Evolutionary conservation across 2,797 vertebrate genomes (phyloP).

Genomic region (Poecile montanus): DNA sequence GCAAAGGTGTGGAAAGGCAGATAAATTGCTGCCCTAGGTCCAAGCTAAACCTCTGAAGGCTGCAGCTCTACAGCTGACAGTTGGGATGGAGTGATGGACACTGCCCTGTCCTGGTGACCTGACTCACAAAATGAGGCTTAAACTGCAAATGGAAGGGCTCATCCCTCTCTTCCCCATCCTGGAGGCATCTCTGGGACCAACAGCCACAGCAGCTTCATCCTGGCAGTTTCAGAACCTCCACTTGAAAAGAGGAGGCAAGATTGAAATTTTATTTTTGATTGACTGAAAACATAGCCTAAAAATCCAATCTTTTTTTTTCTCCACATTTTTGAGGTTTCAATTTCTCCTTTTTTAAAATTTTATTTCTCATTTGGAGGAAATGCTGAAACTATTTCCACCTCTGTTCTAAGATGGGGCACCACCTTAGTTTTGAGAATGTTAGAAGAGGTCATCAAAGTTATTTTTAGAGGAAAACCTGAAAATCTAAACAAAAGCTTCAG

Average conservation of each 20-base stretch:
- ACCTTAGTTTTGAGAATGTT: neutral
- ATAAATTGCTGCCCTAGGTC: neutral
- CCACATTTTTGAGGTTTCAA: neutral
- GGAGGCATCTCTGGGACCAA: rapidly evolving
- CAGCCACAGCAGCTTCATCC: neutral
- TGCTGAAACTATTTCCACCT: neutral
- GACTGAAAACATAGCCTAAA: neutral
- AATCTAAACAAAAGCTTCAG: neutral
- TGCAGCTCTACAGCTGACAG: neutral
- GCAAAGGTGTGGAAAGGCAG: neutral
- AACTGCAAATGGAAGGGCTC: neutral
- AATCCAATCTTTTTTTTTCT: neutral
- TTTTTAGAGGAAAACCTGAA: neutral
- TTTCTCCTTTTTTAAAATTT: neutral
- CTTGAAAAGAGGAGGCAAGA: neutral
- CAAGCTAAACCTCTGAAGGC: neutral
- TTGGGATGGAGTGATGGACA: neutral
- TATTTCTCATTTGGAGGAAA: neutral
- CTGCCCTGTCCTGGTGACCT: neutral
- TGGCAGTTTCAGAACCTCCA: rapidly evolving
- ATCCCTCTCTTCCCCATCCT: neutral
- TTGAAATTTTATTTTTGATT: neutral
- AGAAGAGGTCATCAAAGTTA: neutral
- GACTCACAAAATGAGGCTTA: neutral
- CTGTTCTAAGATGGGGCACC: neutral